phyloP scores from a whole-genome alignment of 2,888 invertebrate species.

The Lysandra coridon region DNA sequence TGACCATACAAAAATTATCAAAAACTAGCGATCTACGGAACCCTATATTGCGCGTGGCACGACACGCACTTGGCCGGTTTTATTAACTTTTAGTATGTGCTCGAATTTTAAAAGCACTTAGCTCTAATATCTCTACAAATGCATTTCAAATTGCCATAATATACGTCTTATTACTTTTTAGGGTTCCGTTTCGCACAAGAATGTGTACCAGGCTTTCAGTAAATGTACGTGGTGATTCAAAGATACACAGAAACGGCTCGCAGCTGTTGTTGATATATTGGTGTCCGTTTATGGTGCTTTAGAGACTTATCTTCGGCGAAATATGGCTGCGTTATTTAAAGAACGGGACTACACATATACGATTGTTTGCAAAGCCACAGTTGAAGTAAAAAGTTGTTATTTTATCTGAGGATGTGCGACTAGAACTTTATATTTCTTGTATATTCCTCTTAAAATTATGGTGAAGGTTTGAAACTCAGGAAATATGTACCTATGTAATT shows the following conservation, averaged over 20 bases:
- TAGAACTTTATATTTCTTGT: too few relatives aligned
- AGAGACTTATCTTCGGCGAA: slow-evolving; percentile 17
- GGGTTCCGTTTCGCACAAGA: not conserved
- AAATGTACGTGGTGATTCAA: slow-evolving; percentile 18
- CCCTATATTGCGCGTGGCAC: too few relatives aligned
- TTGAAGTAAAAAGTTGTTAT: not conserved
- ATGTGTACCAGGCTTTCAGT: slow-evolving; percentile 10
- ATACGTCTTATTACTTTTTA: not conserved
- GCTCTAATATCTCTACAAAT: not conserved
- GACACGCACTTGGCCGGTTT: too few relatives aligned
- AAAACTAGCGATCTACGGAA: too few relatives aligned
- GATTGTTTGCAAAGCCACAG: not conserved
- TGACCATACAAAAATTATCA: too few relatives aligned
- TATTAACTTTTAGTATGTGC: too few relatives aligned
- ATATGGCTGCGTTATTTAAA: slow-evolving; percentile 10
- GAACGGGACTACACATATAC: slow-evolving; percentile 2
- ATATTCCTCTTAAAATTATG: too few relatives aligned
- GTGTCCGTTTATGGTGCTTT: slow-evolving; percentile 10
- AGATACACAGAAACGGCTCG: slow-evolving; percentile 16
- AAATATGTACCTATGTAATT: too few relatives aligned
- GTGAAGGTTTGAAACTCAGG: too few relatives aligned
- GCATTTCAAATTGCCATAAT: not conserved
- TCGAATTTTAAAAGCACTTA: too few relatives aligned
- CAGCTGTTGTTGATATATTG: slow-evolving; percentile 19
- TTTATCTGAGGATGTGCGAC: not conserved